Evolutionary conservation across 2,797 vertebrate species (phyloP).

Genomic region (Ciconia nigra): DNA sequence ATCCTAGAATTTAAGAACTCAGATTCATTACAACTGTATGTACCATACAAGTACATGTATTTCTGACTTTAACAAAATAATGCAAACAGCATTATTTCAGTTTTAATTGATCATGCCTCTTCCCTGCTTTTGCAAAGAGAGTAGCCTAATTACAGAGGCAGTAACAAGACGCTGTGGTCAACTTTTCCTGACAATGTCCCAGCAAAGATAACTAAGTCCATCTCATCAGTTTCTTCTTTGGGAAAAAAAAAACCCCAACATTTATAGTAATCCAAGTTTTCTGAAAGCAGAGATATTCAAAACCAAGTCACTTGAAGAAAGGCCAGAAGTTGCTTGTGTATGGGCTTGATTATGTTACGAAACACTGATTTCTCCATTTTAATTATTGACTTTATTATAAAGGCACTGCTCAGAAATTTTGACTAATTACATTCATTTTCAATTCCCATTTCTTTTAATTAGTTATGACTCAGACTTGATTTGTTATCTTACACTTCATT

Average conservation of each 20-base stretch:
- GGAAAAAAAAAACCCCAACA: accelerated
- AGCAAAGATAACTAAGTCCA: neutral
- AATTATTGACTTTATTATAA: neutral
- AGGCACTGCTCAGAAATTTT: neutral
- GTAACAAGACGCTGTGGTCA: neutral
- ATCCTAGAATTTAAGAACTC: neutral
- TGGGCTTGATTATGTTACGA: neutral
- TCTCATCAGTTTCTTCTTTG: neutral
- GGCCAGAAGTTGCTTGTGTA: neutral
- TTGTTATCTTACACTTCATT: slow-evolving; percentile 31
- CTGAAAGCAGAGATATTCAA: neutral
- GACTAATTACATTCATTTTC: slow-evolving; percentile 3
- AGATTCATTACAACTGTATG: neutral
- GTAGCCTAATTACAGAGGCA: slow-evolving; percentile 26
- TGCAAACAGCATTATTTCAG: slow-evolving; percentile 5
- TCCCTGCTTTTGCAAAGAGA: slow-evolving; percentile 45
- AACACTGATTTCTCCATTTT: slow-evolving; percentile 7
- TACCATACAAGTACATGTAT: neutral
- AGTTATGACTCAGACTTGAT: slow-evolving; percentile 6
- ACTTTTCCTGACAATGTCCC: slow-evolving; percentile 5
- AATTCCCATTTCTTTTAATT: slow-evolving; percentile 51
- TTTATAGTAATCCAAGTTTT: neutral
- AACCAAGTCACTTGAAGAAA: neutral
- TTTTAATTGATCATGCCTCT: slow-evolving; percentile 47
- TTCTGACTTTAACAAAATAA: slow-evolving; percentile 2